Evolutionary conservation across 1,140 invertebrate species (phyloP).

Genomic region (Oscheius sp.): DNA sequence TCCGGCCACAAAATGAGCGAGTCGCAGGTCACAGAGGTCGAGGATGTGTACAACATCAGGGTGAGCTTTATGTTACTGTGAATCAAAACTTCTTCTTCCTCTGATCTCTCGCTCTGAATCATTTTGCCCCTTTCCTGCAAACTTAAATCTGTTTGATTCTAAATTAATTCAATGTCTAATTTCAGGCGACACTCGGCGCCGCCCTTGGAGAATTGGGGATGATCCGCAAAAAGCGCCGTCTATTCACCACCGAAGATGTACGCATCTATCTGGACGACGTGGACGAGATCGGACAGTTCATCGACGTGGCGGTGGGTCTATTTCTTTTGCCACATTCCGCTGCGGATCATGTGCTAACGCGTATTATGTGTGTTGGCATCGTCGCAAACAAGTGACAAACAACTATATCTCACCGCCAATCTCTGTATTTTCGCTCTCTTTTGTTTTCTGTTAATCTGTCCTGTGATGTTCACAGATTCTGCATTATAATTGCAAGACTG

Average conservation of each 20-base stretch:
- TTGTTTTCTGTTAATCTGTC: neutral
- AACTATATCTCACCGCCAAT: neutral
- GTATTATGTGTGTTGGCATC: neutral
- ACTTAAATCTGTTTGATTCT: too few species aligned
- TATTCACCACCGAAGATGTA: slow-evolving; percentile 28
- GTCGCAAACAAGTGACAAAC: neutral
- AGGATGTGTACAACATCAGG: slow-evolving; percentile 22
- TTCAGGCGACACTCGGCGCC: slow-evolving; percentile 17
- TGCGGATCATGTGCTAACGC: neutral
- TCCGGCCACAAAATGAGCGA: slow-evolving; percentile 33
- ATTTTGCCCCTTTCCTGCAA: too few species aligned
- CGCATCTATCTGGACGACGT: slow-evolving; percentile 35
- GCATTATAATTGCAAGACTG: too few species aligned
- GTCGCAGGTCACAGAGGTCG: slow-evolving; percentile 20
- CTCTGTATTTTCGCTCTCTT: neutral
- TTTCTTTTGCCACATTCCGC: neutral
- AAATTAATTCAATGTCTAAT: too few species aligned
- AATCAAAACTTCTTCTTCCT: too few species aligned
- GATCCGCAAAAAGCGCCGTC: slow-evolving; percentile 24
- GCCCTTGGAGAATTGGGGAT: slow-evolving; percentile 31
- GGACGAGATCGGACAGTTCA: slow-evolving; percentile 37
- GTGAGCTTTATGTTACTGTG: too few species aligned
- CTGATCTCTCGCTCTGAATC: too few species aligned
- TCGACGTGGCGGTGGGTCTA: slow-evolving; percentile 33
- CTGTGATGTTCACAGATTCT: too few species aligned